A percentile compares a stretch with the other conserved stretches of the same genome.
These are phyloP conservation scores for Rhopalosiphum padi DNA, from an alignment of 1,140 invertebrate genomes.

Conservation along the genomic window DNA sequence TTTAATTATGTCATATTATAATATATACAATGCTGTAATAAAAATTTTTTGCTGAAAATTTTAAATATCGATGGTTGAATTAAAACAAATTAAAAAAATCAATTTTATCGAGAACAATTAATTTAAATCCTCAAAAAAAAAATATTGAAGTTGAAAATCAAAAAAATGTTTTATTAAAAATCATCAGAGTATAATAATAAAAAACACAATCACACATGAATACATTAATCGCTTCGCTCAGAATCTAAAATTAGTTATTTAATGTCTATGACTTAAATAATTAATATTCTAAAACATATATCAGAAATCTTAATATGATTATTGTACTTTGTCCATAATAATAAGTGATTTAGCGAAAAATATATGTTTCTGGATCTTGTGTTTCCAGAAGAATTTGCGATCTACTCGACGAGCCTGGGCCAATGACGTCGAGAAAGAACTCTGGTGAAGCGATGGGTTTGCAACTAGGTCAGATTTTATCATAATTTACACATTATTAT, in stretches of 20 bases:
- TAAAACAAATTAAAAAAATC: no score
- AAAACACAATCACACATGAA: no score
- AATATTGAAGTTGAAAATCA: no score
- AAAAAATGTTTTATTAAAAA: no score
- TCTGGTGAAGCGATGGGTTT: constrained; percentile 64
- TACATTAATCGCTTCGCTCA: not conserved
- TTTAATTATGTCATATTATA: no score
- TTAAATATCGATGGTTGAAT: no score
- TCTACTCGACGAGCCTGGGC: constrained; percentile 69
- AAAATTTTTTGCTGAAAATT: no score
- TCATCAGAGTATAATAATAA: no score
- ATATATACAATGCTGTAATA: no score
- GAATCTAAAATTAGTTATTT: not conserved
- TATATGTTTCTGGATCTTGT: not conserved
- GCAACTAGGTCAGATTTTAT: constrained; percentile 61
- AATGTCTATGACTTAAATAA: not conserved
- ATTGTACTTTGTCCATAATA: no score
- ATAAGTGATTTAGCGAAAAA: not conserved
- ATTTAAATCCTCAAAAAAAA: no score
- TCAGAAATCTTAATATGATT: not conserved
- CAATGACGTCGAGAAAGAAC: constrained; percentile 63
- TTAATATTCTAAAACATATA: not conserved
- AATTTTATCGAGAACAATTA: no score
- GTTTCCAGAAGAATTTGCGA: constrained; percentile 68
- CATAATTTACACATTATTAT: not conserved